Evolutionary conservation across 2,113 vertebrate genomes (phyloP).

Genomic region (Piaya cayana): DNA sequence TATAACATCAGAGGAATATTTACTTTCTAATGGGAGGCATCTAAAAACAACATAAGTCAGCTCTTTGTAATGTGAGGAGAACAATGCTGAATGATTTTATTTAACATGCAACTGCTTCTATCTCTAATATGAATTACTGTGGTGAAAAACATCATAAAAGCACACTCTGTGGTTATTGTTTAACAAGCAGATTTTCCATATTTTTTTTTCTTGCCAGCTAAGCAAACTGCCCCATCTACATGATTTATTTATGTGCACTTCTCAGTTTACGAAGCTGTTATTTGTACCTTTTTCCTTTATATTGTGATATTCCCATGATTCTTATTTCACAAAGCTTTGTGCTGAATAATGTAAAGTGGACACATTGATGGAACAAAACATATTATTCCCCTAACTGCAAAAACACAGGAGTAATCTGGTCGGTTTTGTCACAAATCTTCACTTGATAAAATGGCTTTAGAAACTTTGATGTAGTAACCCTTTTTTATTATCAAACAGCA

Average conservation of each 20-base stretch:
- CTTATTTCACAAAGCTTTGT: slow-evolving; percentile 82
- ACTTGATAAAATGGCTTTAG: slow-evolving; percentile 10
- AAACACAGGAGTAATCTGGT: slow-evolving; percentile 27
- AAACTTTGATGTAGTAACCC: slow-evolving; percentile 30
- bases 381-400: slow-evolving; percentile 69
- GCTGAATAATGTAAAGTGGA: slow-evolving; percentile 83
- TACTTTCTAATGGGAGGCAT: slow-evolving; percentile 84
- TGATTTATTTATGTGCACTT: slow-evolving; percentile 89
- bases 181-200: slow-evolving; percentile 87
- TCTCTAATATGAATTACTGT: slow-evolving; percentile 85
- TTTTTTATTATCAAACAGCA: background rate
- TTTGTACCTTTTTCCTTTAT: slow-evolving; percentile 82
- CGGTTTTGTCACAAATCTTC: slow-evolving; percentile 33
- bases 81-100: slow-evolving; percentile 84
- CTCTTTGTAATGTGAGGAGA: slow-evolving; percentile 79
- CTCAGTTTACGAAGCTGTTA: slow-evolving; percentile 85
- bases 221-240: slow-evolving; percentile 85
- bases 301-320: slow-evolving; percentile 84
- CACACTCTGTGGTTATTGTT: slow-evolving; percentile 86
- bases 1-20: slow-evolving; percentile 80
- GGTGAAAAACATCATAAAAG: slow-evolving; percentile 84
- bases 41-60: slow-evolving; percentile 86
- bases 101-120: slow-evolving; percentile 85
- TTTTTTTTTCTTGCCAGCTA: slow-evolving; percentile 85
- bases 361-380: slow-evolving; percentile 74